Evolutionary conservation across 1,140 invertebrate genomes (phyloP).

Genomic region (Psix sp.): DNA sequence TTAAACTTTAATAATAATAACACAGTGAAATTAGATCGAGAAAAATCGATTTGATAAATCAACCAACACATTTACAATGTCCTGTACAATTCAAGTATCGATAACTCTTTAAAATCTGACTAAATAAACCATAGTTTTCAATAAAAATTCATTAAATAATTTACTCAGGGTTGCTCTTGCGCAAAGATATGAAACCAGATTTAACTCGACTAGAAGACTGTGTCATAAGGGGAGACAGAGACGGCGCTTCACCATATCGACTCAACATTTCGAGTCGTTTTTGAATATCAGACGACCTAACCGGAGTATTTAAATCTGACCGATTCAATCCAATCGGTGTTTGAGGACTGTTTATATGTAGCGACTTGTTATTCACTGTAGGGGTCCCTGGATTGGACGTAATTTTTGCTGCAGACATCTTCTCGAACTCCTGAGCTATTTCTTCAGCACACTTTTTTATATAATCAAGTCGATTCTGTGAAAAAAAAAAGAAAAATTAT

Average conservation of each 20-base stretch:
- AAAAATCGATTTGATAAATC: too few species aligned
- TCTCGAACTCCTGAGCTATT: constrained; percentile 65
- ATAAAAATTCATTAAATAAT: too few species aligned
- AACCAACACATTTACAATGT: too few species aligned
- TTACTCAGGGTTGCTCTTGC: constrained; percentile 20
- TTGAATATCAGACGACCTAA: constrained; percentile 42
- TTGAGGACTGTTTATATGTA: constrained; percentile 25
- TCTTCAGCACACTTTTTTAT: constrained; percentile 58
- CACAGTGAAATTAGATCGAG: too few species aligned
- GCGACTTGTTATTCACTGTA: constrained; percentile 12
- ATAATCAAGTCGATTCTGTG: constrained; percentile 65
- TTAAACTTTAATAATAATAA: too few species aligned
- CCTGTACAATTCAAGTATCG: too few species aligned
- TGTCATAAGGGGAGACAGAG: constrained; percentile 64
- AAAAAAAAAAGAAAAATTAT: constrained; percentile 32
- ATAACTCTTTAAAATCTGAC: background rate
- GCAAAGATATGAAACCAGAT: constrained; percentile 60
- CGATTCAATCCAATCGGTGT: constrained; percentile 31
- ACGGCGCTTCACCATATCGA: constrained; percentile 64
- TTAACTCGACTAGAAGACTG: constrained; percentile 57
- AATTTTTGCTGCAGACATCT: constrained; percentile 54
- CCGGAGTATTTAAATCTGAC: constrained; percentile 27
- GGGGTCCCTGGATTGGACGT: constrained; percentile 16
- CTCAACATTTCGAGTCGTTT: constrained; percentile 66
- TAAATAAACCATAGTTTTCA: background rate